Evolutionary conservation across 2,113 vertebrate species (phyloP), one percentile per base, ranked within the genome.

Genomic region (Colistium nudipinnis): DNA sequence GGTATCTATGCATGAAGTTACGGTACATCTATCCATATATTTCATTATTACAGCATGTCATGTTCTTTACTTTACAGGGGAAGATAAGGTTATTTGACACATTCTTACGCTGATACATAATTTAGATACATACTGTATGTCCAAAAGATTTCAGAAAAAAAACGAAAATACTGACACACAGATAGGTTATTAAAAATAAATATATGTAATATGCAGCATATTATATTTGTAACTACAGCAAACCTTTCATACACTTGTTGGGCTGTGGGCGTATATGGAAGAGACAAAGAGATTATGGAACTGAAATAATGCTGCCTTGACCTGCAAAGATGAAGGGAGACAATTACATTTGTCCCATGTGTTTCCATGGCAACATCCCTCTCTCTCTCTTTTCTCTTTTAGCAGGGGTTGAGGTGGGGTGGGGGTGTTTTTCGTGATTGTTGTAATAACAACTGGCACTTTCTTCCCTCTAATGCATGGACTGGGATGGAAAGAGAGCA

Each of bases 291-390:
- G n/a, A n/a, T 83, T 71, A 71, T 8, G 67, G 66, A 47, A 78
- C 73, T 49, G 73, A 63, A 47, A 31, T 41, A 55, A 59, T 38
- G 24, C 72, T 72, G 79, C 70, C 51, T 61, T 80, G 80, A 88
- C 88, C 85, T 78, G 80, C 78, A 82, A 77, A 86, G 81, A 83
- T 71, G 73, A 45, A 86, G 71, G 60, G 31, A 80, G 82, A 84
- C 78, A 80, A 82, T 86, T 81, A 68, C 80, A 48, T 84, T 88
- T 82, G 82, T 85, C 84, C 41, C 48, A 64, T 31, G 65, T 76
- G 87, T 90, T 86, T 74, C 86, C 84, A 91, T 90, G 62, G 88
- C 81, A 89, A 88, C 86, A 43, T 22, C 19, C 27, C 59, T 16
- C 56, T 57, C 41, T 55, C 30, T 48, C 33, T 0, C 14, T 51